phyloP scores from a whole-genome alignment of 2,113 vertebrate species.

The Percopsis transmontana region DNA sequence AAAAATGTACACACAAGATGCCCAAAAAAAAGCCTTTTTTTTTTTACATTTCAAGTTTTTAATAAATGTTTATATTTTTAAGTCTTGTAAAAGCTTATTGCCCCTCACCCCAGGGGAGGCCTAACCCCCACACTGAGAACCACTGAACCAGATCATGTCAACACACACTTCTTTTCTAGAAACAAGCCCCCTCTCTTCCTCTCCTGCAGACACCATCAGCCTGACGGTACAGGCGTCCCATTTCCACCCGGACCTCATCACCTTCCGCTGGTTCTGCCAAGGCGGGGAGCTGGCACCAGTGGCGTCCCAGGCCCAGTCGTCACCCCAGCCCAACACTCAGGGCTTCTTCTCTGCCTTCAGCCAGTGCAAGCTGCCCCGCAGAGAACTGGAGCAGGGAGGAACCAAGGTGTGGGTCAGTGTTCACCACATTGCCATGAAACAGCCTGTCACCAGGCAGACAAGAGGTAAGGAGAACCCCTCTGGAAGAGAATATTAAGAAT shows the following conservation, averaged over 20 bases:
- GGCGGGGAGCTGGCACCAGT: constrained; percentile 78
- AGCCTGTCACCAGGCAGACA: constrained; percentile 72
- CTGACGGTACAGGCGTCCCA: constrained; percentile 68
- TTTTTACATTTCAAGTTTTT: too few relatives aligned
- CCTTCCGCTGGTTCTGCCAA: constrained; percentile 83
- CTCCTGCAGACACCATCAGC: constrained; percentile 66
- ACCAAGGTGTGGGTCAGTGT: constrained; percentile 80
- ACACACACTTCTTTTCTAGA: too few relatives aligned
- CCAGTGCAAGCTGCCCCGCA: constrained; percentile 73
- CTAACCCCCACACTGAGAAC: too few relatives aligned
- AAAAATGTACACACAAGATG: too few relatives aligned
- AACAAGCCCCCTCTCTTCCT: neutral
- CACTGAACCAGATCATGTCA: too few relatives aligned
- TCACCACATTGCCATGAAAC: constrained; percentile 77
- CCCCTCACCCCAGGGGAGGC: too few relatives aligned
- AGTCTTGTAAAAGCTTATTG: too few relatives aligned
- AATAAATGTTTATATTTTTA: too few relatives aligned
- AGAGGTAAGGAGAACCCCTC: constrained; percentile 61
- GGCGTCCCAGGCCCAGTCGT: constrained; percentile 70
- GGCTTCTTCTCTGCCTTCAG: constrained; percentile 79
- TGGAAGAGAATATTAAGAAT: neutral
- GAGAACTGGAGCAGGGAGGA: constrained; percentile 71
- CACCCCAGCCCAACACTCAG: constrained; percentile 71
- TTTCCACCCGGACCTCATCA: constrained; percentile 80
- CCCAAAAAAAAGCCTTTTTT: too few relatives aligned